Evolutionary conservation across 2,113 vertebrate genomes (phyloP).

Genomic region (Poecilia latipinna): DNA sequence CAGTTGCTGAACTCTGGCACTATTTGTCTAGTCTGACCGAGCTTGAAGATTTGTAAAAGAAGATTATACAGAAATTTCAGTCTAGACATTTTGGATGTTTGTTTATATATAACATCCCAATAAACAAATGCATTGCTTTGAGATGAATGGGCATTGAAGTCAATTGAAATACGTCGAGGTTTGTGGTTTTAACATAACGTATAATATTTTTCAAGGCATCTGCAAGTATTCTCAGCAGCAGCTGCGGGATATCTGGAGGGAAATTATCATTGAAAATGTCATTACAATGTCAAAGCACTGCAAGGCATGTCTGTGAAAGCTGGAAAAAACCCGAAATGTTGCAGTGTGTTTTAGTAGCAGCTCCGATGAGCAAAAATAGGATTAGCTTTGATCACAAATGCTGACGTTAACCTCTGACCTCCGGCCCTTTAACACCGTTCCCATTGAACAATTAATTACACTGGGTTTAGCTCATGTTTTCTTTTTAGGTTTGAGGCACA

Average conservation of each 20-base stretch:
- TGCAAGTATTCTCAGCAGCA: constrained; percentile 10
- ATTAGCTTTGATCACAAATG: neutral
- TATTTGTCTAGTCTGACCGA: neutral
- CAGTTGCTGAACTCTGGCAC: neutral
- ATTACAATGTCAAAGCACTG: constrained; percentile 13
- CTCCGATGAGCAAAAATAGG: neutral
- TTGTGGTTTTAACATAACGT: too few species aligned
- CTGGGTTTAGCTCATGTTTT: neutral
- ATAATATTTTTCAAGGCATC: neutral
- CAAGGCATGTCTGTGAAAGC: constrained; percentile 34
- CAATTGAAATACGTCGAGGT: neutral
- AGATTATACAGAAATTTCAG: too few species aligned
- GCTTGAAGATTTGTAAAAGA: neutral
- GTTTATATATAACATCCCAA: too few species aligned
- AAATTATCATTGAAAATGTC: constrained; percentile 26
- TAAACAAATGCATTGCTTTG: neutral
- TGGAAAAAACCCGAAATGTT: neutral
- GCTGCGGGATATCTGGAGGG: constrained; percentile 11
- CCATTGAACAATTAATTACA: neutral
- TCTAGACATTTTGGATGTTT: too few species aligned
- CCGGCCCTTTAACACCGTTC: too few species aligned
- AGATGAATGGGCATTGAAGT: neutral
- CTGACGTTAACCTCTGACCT: neutral
- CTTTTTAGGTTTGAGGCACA: neutral
- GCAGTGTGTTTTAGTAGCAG: neutral